Conservation (phyloP, 1,140 invertebrate genomes). For the Formica exsecta region DNA sequence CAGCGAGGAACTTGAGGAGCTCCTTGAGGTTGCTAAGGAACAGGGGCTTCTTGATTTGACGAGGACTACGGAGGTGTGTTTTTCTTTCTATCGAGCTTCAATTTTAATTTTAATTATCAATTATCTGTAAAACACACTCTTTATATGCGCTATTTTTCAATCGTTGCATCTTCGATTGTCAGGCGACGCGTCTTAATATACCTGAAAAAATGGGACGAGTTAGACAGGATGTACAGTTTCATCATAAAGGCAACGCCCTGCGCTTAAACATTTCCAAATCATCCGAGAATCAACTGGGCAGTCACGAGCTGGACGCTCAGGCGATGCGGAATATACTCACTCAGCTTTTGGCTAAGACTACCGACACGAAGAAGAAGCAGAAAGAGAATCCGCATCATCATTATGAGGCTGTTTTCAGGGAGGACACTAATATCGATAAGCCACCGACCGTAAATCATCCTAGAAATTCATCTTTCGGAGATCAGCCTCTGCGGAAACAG, state of each 20-base stretch:
- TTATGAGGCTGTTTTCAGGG: slow-evolving; percentile 80
- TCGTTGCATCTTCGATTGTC: neutral
- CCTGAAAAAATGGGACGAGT: slow-evolving; percentile 86
- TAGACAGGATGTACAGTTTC: slow-evolving; percentile 83
- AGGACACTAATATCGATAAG: slow-evolving; percentile 79
- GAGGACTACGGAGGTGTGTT: slow-evolving; percentile 56
- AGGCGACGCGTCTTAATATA: slow-evolving; percentile 80
- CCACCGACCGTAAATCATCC: slow-evolving; percentile 60
- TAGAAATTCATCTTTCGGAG: neutral
- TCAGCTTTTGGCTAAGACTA: slow-evolving; percentile 76
- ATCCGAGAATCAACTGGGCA: slow-evolving; percentile 72
- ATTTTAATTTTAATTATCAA: too few relatives aligned
- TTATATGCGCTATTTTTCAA: neutral
- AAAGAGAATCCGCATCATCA: slow-evolving; percentile 79
- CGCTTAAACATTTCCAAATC: slow-evolving; percentile 56
- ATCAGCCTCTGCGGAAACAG: neutral
- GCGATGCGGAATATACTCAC: slow-evolving; percentile 83
- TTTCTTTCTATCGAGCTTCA: neutral
- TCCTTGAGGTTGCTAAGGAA: slow-evolving; percentile 85
- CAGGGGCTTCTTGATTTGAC: slow-evolving; percentile 70
- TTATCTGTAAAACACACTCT: neutral
- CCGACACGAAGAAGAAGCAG: slow-evolving; percentile 79
- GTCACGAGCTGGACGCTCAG: slow-evolving; percentile 84
- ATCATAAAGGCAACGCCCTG: slow-evolving; percentile 70
- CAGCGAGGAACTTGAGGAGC: slow-evolving; percentile 90